phyloP scores from a whole-genome alignment of 2,113 vertebrate species.

The Anseranas semipalmata region DNA sequence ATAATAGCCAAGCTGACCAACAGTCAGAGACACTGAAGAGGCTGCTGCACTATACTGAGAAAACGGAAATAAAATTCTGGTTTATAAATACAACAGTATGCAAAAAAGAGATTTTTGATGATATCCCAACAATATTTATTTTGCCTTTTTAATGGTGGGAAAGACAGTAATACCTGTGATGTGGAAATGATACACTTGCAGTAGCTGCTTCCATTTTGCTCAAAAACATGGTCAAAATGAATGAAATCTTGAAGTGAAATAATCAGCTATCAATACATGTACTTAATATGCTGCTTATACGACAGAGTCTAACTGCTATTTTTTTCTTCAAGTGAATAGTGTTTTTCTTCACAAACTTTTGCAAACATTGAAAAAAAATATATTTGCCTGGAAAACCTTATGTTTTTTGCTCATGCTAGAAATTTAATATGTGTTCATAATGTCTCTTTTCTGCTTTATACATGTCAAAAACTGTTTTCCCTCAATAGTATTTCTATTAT shows the following conservation, averaged over 20 bases:
- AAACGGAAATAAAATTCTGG: background rate
- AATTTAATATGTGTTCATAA: background rate
- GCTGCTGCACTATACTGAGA: background rate
- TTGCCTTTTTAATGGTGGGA: background rate
- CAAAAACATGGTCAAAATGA: background rate
- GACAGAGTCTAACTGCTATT: background rate
- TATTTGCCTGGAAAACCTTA: background rate
- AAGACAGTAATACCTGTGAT: background rate
- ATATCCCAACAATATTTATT: background rate
- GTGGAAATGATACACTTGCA: background rate
- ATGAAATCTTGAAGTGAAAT: background rate
- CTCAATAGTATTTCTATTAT: background rate
- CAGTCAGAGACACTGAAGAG: background rate
- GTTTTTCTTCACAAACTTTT: background rate
- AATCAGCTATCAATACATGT: background rate
- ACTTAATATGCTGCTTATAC: background rate
- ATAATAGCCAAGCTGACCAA: background rate
- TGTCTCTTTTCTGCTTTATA: background rate
- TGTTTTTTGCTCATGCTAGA: background rate
- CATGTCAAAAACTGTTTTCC: background rate
- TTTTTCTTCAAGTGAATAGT: background rate
- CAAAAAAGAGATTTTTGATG: background rate
- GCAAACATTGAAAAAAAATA: background rate
- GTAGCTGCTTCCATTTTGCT: background rate
- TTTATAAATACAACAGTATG: background rate